These are phyloP conservation scores for Periplaneta americana DNA, from an alignment of 1,140 invertebrate species.

Conservation along the genomic window DNA sequence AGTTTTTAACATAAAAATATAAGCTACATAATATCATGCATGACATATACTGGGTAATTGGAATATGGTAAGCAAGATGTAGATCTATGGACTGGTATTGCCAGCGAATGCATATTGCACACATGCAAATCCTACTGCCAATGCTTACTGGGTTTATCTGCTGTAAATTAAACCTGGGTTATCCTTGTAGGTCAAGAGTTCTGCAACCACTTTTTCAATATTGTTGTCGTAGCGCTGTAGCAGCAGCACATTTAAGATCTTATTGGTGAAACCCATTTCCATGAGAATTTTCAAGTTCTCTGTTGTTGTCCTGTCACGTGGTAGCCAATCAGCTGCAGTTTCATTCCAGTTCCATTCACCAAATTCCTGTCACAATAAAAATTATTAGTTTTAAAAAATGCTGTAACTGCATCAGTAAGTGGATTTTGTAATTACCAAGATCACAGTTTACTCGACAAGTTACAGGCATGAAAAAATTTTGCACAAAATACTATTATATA, in stretches of 20 bases:
- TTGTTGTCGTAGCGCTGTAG: slow-evolving; percentile 10
- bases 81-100: no score
- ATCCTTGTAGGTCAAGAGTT: background rate
- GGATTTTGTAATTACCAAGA: no score
- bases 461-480: no score
- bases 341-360: slow-evolving; percentile 4
- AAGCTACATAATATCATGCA: no score
- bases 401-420: no score
- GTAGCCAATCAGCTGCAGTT: background rate
- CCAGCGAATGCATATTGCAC: background rate
- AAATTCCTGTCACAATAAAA: background rate
- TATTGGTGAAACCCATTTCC: slow-evolving; percentile 15
- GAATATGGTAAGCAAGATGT: no score
- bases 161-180: background rate
- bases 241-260: slow-evolving; percentile 7
- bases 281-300: slow-evolving; percentile 2
- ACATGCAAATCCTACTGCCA: background rate
- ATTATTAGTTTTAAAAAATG: background rate
- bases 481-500: no score
- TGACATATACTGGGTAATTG: no score
- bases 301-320: background rate
- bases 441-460: no score
- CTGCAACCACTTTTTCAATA: slow-evolving; percentile 5
- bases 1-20: no score
- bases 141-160: background rate